Base-by-base conservation (phyloP, 2,888 invertebrate genomes). In the Aproaerema taeniolella region DNA sequence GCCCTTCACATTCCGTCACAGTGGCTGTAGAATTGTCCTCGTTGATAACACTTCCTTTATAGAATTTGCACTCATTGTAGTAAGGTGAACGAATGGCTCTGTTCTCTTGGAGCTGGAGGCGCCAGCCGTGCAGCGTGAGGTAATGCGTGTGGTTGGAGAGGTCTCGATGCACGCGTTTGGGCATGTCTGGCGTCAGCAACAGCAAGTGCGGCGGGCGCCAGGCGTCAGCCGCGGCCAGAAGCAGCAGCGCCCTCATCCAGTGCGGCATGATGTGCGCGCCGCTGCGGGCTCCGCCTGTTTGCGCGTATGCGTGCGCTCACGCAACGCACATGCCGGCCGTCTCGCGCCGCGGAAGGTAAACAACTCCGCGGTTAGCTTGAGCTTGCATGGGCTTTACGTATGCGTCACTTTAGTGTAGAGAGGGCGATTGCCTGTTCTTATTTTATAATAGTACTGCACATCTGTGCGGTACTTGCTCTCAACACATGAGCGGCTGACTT, bases 371-470 rank as follows among this genome's bases (percentile, higher is more conserved):
- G 64, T 68, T 69, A 73, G 72, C 76, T 73, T 82, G 83, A 73
- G 72, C 76, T 73, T 82, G 83, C 83, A 82, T 71, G 70, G 74
- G 70, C 72, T 67, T 47, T 52, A 65, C 67, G 57, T 76, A 76
- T 81, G 81, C 83, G 85, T 83, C 82, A 83, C 45, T 30, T 77
- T 77, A 72, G 82, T 83, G 83, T 85, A 85, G 82, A 86, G 83
- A 83, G 82, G 79, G 81, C 71, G 72, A 58, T 60, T 74, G 74
- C 61, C 69, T 67, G 73, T 73, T 76, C 67, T 67, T 71, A 67
- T 76, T 72, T 67, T 67, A 69, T 67, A 70, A 67, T 67, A 61
- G 67, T 58, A 10, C n/a, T 35, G 35, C 28, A 28, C 26, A 35
- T 20, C 31, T 38, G 37, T 31, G 25, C 25, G 25, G 20, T 20